These are phyloP conservation scores for Atta cephalotes DNA, from an alignment of 1,140 invertebrate genomes.

Conservation along the genomic window DNA sequence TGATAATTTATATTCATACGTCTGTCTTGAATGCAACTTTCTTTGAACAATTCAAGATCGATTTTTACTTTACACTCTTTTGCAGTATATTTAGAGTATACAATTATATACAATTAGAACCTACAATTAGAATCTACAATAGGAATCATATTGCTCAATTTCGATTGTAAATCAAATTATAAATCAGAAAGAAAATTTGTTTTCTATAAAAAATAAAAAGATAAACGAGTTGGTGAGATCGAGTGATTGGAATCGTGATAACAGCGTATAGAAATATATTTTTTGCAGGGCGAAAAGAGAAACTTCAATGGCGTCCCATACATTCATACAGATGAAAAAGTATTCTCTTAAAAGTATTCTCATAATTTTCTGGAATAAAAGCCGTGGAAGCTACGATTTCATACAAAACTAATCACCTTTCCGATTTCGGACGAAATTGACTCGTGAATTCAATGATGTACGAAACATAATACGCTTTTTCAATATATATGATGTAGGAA, in stretches of 20 bases:
- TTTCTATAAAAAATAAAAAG: background rate
- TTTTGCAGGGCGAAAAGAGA: constrained; percentile 18
- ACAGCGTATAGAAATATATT: background rate
- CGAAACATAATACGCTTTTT: constrained; percentile 17
- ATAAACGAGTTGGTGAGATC: background rate
- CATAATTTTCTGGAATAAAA: constrained; percentile 41
- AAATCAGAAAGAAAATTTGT: background rate
- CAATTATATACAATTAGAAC: too few species aligned
- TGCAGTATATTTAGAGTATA: background rate
- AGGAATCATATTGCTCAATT: background rate
- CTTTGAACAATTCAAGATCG: background rate
- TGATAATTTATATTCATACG: too few species aligned
- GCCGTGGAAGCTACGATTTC: constrained; percentile 16
- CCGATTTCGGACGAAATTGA: constrained; percentile 35
- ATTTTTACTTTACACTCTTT: constrained; percentile 3
- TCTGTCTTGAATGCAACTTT: too few species aligned
- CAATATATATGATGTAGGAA: constrained; percentile 8
- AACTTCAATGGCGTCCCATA: constrained; percentile 26
- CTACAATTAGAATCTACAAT: background rate
- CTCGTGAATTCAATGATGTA: constrained; percentile 33
- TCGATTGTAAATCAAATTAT: constrained; percentile 16
- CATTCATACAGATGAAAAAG: constrained; percentile 22
- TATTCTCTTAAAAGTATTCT: background rate
- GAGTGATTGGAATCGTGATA: constrained; percentile 10
- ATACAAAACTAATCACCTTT: constrained; percentile 44